phyloP scores from a whole-genome alignment of 2,113 vertebrate genomes.

The Pantherophis guttatus region DNA sequence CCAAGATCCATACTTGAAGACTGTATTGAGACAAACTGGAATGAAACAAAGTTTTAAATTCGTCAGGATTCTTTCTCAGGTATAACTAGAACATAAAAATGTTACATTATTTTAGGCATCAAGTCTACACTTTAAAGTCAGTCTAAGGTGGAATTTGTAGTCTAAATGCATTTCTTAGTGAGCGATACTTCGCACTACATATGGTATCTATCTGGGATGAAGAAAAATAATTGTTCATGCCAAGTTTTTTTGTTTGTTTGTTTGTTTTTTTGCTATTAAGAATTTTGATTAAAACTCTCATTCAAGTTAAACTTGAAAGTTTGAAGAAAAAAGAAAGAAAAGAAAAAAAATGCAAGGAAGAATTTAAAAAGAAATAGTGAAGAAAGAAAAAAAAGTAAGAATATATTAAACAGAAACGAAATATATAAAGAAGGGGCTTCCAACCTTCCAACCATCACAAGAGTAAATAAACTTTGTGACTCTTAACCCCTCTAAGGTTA shows the following conservation, averaged over 20 bases:
- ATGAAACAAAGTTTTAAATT: neutral
- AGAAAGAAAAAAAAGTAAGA: neutral
- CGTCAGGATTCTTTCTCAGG: neutral
- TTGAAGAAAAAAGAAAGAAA: neutral
- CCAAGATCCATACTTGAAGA: neutral
- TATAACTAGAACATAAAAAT: neutral
- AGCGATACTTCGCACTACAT: neutral
- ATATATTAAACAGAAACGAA: neutral
- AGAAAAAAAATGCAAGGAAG: neutral
- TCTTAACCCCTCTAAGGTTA: neutral
- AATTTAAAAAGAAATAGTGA: neutral
- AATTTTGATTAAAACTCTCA: neutral
- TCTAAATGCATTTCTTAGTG: neutral
- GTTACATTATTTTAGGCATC: neutral
- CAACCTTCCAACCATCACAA: neutral
- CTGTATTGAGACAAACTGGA: neutral
- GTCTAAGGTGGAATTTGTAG: neutral
- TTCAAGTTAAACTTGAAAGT: neutral
- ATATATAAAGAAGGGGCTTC: neutral
- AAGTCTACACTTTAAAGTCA: neutral
- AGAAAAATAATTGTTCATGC: neutral
- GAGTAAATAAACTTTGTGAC: neutral
- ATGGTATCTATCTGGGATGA: neutral
- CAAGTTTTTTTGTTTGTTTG: neutral
- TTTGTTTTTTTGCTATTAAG: neutral